Base-by-base conservation (phyloP, 2,888 invertebrate genomes). In the Rotaria macrura region DNA sequence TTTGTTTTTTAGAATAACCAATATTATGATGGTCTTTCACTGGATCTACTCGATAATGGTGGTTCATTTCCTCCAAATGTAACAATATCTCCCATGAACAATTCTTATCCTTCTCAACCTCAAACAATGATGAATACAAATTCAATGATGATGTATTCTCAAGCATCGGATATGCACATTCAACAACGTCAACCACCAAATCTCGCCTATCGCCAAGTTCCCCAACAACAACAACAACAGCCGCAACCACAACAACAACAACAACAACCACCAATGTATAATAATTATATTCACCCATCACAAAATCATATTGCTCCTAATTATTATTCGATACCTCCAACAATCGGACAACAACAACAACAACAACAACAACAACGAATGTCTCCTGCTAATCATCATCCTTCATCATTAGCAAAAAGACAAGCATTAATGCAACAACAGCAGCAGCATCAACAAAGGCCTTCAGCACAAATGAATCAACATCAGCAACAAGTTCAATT, bases 61-160 rank as follows among this genome's bases (percentile, higher is more conserved):
- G 43, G n/a, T 79, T 79, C 79, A 43, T 40, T 79, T 40, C 65
- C 65, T 65, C 79, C 79, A 40, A 79, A 79, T 43, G n/a, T 79
- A 43, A 43, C 79, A 5, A 5, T 79, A 43, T 79, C 79, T 6
- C 43, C 79, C 3, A 43, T 79, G 79, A 79, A 43, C 43, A 79
- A 23, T 43, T 65, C 34, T 3, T 65, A 29, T 29, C 29, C 34
- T 3, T 65, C 12, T 29, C 29, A 17, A 65, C 10, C 65, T 2
- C 29, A 40, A 40, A 7, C 65, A 34, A 34, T 23, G 20, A 52
- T 52, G 52, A 52, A 52, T 52, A 65, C 29, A 5, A 65, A 65
- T 65, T 4, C 65, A 34, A 65, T 65, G 65, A 65, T 65, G 65
- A 65, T 79, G 79, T 43, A 79, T 79, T 34, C 43, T 43, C 79